Percentiles rank a stretch among this genome's conserved stretches.
Evolutionary conservation across 1,140 invertebrate genomes (phyloP).

Genomic region (Drosophila trapezifrons): DNA sequence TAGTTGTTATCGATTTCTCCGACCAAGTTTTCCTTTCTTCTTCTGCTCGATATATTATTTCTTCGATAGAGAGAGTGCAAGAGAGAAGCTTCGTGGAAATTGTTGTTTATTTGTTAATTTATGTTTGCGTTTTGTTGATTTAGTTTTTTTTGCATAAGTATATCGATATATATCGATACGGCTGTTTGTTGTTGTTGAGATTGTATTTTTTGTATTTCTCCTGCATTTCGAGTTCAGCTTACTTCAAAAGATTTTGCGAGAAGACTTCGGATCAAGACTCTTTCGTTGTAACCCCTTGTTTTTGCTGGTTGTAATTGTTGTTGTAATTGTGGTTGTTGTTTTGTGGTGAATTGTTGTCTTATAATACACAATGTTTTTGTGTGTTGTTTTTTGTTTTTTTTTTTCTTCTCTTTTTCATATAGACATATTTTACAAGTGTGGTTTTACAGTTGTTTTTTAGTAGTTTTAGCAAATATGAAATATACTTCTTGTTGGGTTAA

Average conservation of each 20-base stretch:
- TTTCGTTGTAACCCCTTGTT: constrained; percentile 19
- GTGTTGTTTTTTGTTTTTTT: constrained; percentile 22
- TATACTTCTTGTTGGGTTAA: constrained; percentile 52
- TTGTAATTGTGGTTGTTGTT: constrained; percentile 27
- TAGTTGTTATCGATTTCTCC: constrained; percentile 23
- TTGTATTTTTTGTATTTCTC: not conserved
- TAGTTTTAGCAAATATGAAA: constrained; percentile 40
- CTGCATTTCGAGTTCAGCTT: constrained; percentile 1
- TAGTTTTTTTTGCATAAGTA: constrained; percentile 9
- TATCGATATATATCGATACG: constrained; percentile 13
- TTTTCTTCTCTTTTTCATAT: constrained; percentile 15
- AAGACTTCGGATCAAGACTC: constrained; percentile 19
- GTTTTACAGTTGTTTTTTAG: constrained; percentile 35
- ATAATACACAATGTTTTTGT: constrained; percentile 65
- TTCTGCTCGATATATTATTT: constrained; percentile 18
- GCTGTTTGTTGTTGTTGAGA: constrained; percentile 1
- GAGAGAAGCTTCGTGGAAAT: constrained; percentile 42
- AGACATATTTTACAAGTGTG: constrained; percentile 42
- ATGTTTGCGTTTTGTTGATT: constrained; percentile 47
- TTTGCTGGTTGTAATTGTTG: constrained; percentile 61
- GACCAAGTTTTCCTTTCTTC: constrained; percentile 30
- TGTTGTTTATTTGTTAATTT: constrained; percentile 38
- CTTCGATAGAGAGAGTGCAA: constrained; percentile 36
- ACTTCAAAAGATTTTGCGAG: constrained; percentile 9
- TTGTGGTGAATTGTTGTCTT: constrained; percentile 61